phyloP scores from a whole-genome alignment of 2,888 invertebrate species.

The Sinelater perroti region DNA sequence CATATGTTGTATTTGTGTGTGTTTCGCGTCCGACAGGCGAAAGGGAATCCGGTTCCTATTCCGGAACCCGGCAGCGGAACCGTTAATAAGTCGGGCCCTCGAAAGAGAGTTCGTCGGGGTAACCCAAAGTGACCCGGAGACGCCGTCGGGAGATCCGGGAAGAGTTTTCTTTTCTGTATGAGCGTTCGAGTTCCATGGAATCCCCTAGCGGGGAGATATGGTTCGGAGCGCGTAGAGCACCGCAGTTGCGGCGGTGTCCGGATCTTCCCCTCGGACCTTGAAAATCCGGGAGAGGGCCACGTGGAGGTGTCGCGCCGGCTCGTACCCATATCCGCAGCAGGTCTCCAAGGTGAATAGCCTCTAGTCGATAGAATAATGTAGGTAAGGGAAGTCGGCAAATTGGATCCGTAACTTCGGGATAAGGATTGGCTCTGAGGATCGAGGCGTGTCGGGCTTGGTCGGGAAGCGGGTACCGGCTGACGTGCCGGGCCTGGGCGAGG shows the following conservation, averaged over 20 bases:
- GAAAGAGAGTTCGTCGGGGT: conserved; percentile 61
- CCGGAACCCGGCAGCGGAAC: conserved; percentile 69
- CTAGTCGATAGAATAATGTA: conserved; percentile 70
- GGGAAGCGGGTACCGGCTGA: conserved; percentile 58
- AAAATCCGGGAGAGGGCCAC: conserved; percentile 54
- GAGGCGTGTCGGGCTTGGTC: conserved; percentile 68
- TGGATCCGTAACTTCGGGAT: conserved; percentile 72
- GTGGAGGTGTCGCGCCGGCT: conserved; percentile 53
- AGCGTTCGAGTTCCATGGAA: conserved; percentile 64
- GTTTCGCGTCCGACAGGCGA: conserved; percentile 61
- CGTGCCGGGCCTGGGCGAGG: conserved; percentile 46
- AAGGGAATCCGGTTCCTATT: conserved; percentile 68
- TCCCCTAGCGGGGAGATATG: conserved; percentile 62
- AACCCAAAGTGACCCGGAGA: conserved; percentile 66
- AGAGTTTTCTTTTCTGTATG: conserved; percentile 64
- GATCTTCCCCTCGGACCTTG: conserved; percentile 60
- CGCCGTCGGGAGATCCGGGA: conserved; percentile 65
- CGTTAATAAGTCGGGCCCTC: conserved; percentile 60
- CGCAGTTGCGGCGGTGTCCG: conserved; percentile 62
- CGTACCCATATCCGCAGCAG: conserved; percentile 80
- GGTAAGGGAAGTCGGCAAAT: conserved; percentile 68
- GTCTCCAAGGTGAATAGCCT: conserved; percentile 77
- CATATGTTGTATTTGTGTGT: background rate
- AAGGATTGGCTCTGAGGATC: conserved; percentile 79
- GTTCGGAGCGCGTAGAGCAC: conserved; percentile 61